Conservation (phyloP, 1,140 invertebrate species). For the Calliopsis andreniformis region DNA sequence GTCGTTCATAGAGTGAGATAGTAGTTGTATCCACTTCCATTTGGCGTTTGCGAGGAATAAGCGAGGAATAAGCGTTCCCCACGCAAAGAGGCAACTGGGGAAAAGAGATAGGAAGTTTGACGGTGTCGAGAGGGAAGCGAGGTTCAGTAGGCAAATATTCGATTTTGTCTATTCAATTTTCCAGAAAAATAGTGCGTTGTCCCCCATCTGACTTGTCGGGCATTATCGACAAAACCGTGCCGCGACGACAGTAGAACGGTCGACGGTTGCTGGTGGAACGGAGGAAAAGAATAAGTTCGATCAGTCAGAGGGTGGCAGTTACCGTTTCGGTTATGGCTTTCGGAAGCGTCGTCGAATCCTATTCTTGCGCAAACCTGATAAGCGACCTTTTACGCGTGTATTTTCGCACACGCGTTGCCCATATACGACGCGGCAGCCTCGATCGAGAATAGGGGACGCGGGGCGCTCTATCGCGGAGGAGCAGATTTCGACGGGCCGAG, state of each 20-base stretch:
- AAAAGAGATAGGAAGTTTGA: background rate
- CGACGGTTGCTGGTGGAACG: constrained; percentile 28
- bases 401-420: constrained; percentile 65
- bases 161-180: constrained; percentile 79
- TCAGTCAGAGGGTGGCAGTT: constrained; percentile 80
- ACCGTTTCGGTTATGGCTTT: constrained; percentile 82
- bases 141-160: constrained; percentile 68
- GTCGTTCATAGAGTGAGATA: too few relatives aligned
- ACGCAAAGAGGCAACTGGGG: background rate
- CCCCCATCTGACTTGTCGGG: constrained; percentile 28
- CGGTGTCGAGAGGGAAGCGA: background rate
- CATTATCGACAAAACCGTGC: constrained; percentile 65
- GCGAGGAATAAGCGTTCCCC: background rate
- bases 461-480: constrained; percentile 24
- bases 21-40: too few relatives aligned
- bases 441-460: background rate
- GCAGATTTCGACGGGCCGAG: constrained; percentile 39
- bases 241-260: constrained; percentile 16
- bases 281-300: constrained; percentile 79
- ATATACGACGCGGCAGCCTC: too few relatives aligned
- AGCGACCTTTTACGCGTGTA: constrained; percentile 76
- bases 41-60: too few relatives aligned
- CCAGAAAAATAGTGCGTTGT: constrained; percentile 72
- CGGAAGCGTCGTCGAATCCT: constrained; percentile 81
- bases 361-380: constrained; percentile 82